phyloP scores from a whole-genome alignment of 2,113 vertebrate genomes.

The Ictalurus furcatus region DNA sequence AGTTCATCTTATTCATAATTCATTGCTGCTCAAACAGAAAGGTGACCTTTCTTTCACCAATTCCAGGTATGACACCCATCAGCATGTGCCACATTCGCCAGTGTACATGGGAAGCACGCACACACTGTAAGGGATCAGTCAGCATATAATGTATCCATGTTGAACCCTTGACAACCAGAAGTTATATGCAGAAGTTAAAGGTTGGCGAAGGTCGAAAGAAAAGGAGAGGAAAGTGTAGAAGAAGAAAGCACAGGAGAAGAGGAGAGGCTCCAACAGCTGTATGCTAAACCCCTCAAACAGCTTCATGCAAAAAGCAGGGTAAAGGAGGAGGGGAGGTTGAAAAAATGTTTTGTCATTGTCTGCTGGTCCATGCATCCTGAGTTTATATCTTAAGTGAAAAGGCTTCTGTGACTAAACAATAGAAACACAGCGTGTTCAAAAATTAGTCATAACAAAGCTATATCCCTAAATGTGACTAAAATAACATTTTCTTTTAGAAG shows the following conservation, averaged over 20 bases:
- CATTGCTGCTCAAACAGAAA: slow-evolving; percentile 46
- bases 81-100: slow-evolving; percentile 17
- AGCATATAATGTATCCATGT: slow-evolving; percentile 15
- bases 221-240: background rate
- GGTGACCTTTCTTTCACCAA: slow-evolving; percentile 43
- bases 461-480: background rate
- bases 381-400: slow-evolving; percentile 23
- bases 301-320: slow-evolving; percentile 33
- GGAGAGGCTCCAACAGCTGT: slow-evolving; percentile 43
- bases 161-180: background rate
- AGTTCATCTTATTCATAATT: slow-evolving; percentile 50
- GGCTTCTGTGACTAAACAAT: background rate
- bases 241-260: slow-evolving; percentile 25
- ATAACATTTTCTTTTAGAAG: background rate
- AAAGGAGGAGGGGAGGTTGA: slow-evolving; percentile 16
- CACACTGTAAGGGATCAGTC: slow-evolving; percentile 16
- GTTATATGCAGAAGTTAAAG: background rate
- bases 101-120: slow-evolving; percentile 45
- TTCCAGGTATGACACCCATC: slow-evolving; percentile 48
- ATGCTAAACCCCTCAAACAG: slow-evolving; percentile 52
- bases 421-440: background rate
- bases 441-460: background rate
- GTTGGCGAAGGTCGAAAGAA: slow-evolving; percentile 8
- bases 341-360: slow-evolving; percentile 47
- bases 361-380: slow-evolving; percentile 32